Evolutionary conservation across 2,113 vertebrate species (phyloP), one percentile per base, ranked within the genome.

Genomic region (Bombycilla garrulus): DNA sequence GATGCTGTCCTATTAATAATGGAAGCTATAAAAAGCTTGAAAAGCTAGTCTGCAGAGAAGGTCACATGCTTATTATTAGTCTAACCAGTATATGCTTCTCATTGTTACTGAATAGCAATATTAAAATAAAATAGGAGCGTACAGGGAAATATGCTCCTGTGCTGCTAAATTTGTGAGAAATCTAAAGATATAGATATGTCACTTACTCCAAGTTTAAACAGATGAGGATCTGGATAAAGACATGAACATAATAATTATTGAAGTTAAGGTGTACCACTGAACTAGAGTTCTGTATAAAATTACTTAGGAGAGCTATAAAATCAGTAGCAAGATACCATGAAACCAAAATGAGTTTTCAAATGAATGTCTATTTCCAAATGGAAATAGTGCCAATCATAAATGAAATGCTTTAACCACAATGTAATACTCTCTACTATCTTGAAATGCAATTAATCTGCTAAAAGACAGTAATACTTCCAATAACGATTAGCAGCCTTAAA

Each of bases 1-100:
- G 88, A 90, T 81, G 83, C 80, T 74, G 29, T 60, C 69, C 56
- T 93, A 73, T 86, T 93, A 96, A 90, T 88, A 96, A 94, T 45
- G 36, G 44, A 61, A 86, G 71, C 62, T 86, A 86, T 88, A 77
- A 94, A 92, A 92, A 80, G 66, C 81, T 48, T 94, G 88, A 86
- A 93, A 94, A 90, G 62, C 79, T 77, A 51, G 51, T 85, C 81
- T 70, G 94, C 70, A 95, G 77, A 82, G 69, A 31, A 78, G 60
- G 44, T 64, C 83, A 51, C 72, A 45, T 88, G 86, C 60, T 92
- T 91, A 62, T 90, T 93, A 93, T 88, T 91, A 95, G 65, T 64
- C 44, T 74, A 84, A 94, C 42, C 44, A 70, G 40, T 64, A 35
- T 64, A 60, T 35, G 48, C 51, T 92, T 86, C 70, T 84, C 79